Conservation (phyloP, 2,888 invertebrate species). For the Andrena trimmerana region DNA sequence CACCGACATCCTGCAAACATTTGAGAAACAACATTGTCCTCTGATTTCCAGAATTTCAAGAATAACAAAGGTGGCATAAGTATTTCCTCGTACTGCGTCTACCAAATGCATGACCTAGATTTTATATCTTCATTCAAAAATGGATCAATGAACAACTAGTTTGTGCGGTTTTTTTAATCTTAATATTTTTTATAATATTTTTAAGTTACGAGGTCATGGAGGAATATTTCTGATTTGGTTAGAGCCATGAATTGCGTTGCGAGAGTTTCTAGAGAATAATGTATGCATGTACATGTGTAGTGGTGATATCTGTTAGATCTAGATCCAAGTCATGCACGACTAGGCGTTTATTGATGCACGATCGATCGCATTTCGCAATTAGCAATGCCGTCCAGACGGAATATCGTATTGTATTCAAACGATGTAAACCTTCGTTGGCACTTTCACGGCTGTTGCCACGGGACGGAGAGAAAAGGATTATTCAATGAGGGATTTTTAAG, state of each 20-base stretch:
- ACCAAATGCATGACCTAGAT: too few species aligned
- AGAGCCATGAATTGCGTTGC: slow-evolving; percentile 6
- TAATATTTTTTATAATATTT: slow-evolving; percentile 2
- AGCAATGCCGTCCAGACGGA: slow-evolving; percentile 70
- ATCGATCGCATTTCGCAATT: slow-evolving; percentile 74
- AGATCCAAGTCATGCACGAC: slow-evolving; percentile 58
- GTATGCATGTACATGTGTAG: slow-evolving; percentile 24
- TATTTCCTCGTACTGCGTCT: too few species aligned
- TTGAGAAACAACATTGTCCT: slow-evolving; percentile 5
- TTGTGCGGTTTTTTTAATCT: background rate
- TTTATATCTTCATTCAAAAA: too few species aligned
- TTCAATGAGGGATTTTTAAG: slow-evolving; percentile 28
- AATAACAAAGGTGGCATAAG: too few species aligned
- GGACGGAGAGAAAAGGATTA: slow-evolving; percentile 17
- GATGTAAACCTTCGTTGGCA: slow-evolving; percentile 51
- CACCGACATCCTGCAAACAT: slow-evolving; percentile 94
- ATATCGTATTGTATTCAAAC: slow-evolving; percentile 78
- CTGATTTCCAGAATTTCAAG: too few species aligned
- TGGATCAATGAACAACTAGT: background rate
- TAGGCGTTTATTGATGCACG: slow-evolving; percentile 47
- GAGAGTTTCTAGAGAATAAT: background rate
- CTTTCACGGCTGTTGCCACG: slow-evolving; percentile 50
- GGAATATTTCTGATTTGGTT: slow-evolving; percentile 10
- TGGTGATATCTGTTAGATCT: slow-evolving; percentile 29
- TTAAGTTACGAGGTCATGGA: background rate